Evolutionary conservation across 2,888 invertebrate species (phyloP).

Genomic region (Mesorhabditis sp.): DNA sequence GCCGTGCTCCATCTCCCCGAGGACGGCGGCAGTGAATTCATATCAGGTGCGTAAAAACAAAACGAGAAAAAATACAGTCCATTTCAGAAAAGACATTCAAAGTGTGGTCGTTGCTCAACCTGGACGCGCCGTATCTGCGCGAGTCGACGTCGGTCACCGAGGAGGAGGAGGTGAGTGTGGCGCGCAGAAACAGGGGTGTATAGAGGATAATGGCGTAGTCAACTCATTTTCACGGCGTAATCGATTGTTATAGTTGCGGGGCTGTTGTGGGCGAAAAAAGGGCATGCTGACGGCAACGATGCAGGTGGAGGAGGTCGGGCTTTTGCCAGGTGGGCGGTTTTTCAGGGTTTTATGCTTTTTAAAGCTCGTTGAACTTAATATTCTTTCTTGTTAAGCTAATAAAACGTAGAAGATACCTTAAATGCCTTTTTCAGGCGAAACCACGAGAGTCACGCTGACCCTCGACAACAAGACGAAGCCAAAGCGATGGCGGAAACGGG

Average conservation of each 20-base stretch:
- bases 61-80: neutral
- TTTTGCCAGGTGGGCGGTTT: slow-evolving; percentile 36
- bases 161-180: slow-evolving; percentile 34
- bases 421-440: slow-evolving; percentile 23
- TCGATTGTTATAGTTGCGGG: slow-evolving; percentile 20
- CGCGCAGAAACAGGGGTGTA: neutral
- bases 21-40: slow-evolving; percentile 51
- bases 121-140: slow-evolving; percentile 53
- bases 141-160: slow-evolving; percentile 37
- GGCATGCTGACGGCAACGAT: slow-evolving; percentile 32
- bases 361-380: neutral
- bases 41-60: slow-evolving; percentile 37
- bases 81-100: slow-evolving; percentile 44
- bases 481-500: slow-evolving; percentile 31
- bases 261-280: slow-evolving; percentile 35
- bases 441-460: slow-evolving; percentile 21
- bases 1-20: slow-evolving; percentile 54
- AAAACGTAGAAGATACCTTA: slow-evolving; percentile 22
- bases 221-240: neutral
- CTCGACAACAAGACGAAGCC: slow-evolving; percentile 45
- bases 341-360: slow-evolving; percentile 7
- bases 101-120: slow-evolving; percentile 45
- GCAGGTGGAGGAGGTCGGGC: slow-evolving; percentile 40
- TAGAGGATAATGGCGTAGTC: neutral
- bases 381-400: too few relatives aligned